These are phyloP conservation scores for Leuctra nigra DNA, from an alignment of 2,888 invertebrate genomes.

Conservation along the genomic window DNA sequence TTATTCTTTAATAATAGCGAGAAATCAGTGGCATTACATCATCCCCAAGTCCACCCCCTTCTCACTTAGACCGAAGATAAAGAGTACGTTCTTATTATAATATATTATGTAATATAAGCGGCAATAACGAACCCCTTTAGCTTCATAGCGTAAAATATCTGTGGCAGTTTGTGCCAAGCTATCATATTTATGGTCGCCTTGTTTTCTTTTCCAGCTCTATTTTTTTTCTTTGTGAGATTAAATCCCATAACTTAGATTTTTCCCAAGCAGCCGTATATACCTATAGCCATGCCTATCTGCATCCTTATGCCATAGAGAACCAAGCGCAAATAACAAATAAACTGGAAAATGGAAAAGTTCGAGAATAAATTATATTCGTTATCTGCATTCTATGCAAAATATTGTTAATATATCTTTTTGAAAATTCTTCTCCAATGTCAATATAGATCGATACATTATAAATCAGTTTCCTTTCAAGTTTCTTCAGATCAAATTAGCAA, in stretches of 20 bases:
- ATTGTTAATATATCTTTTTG: no score
- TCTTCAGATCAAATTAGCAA: no score
- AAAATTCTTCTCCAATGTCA: no score
- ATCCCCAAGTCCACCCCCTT: background rate
- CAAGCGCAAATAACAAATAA: no score
- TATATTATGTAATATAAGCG: conserved; percentile 14
- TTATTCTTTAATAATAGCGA: conserved; percentile 3
- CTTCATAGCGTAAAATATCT: conserved; percentile 14
- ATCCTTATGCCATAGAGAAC: no score
- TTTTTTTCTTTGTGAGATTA: conserved; percentile 13
- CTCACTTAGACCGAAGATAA: conserved; percentile 5
- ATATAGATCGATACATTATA: no score
- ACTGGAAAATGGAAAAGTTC: no score
- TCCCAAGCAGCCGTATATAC: conserved; percentile 6
- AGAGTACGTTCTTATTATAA: conserved; percentile 11
- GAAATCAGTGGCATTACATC: conserved; percentile 6
- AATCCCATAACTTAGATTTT: conserved; percentile 17
- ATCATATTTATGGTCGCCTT: conserved; percentile 14
- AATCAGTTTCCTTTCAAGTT: no score
- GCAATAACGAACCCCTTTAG: conserved; percentile 12
- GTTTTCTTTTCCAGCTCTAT: conserved; percentile 14
- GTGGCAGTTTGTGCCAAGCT: conserved; percentile 10
- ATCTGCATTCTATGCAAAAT: no score
- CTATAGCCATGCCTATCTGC: no score
- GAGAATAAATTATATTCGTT: no score